A percentile compares a stretch with the other conserved stretches of the same genome.
Conservation (phyloP, 2,888 invertebrate genomes). For the Drosophila seclusa region DNA sequence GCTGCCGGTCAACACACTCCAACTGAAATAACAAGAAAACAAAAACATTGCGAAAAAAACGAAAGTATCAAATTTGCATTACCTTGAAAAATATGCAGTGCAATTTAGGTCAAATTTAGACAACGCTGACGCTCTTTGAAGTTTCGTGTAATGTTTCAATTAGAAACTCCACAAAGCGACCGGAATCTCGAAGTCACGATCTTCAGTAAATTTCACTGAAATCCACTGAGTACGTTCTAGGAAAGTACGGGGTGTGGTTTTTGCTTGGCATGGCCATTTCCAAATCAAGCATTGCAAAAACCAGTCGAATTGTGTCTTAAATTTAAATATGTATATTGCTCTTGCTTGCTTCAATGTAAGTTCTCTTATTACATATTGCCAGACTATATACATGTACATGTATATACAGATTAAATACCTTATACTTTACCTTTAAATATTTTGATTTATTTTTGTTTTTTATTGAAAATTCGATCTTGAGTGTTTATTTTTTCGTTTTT, state of each 20-base stretch:
- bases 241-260: constrained; percentile 55
- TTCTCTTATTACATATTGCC: not conserved
- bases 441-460: constrained; percentile 20
- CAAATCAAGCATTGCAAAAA: constrained; percentile 49
- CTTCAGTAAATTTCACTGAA: constrained; percentile 50
- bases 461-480: constrained; percentile 51
- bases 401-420: not conserved
- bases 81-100: constrained; percentile 66
- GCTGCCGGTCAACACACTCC: constrained; percentile 48
- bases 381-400: not conserved
- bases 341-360: constrained; percentile 28
- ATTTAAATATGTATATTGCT: constrained; percentile 4
- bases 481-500: constrained; percentile 61
- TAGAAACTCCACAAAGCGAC: constrained; percentile 54
- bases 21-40: constrained; percentile 19
- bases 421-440: constrained; percentile 13
- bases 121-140: constrained; percentile 50
- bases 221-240: constrained; percentile 41
- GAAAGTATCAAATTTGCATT: constrained; percentile 77
- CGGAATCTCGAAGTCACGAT: constrained; percentile 49
- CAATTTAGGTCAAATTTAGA: constrained; percentile 69
- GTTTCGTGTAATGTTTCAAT: constrained; percentile 64
- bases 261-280: constrained; percentile 34
- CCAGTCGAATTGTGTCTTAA: constrained; percentile 46
- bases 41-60: constrained; percentile 32